These are phyloP conservation scores for Heliconius charithonia DNA, from an alignment of 2,888 invertebrate genomes.

Conservation along the genomic window DNA sequence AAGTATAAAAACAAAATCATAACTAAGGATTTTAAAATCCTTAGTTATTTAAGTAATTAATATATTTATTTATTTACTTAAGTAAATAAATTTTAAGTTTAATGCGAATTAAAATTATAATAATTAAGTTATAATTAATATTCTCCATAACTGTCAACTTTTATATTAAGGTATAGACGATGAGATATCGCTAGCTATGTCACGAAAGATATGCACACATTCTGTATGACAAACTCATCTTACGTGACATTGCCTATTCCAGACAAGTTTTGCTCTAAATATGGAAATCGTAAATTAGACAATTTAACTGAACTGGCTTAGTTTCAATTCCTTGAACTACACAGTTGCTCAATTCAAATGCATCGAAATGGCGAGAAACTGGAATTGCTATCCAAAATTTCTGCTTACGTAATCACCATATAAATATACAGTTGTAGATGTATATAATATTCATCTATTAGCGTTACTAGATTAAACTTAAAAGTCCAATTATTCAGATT, in stretches of 20 bases:
- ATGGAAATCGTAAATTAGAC: conserved; percentile 18
- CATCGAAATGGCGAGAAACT: conserved; percentile 5
- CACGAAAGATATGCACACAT: neutral
- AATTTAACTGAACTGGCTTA: conserved; percentile 1
- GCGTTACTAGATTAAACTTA: too few relatives aligned
- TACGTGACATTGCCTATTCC: neutral
- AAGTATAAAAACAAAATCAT: neutral
- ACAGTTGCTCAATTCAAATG: conserved; percentile 14
- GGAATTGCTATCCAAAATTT: conserved; percentile 11
- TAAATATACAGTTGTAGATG: neutral
- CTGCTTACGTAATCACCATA: neutral
- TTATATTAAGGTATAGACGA: neutral
- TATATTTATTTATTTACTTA: too few relatives aligned
- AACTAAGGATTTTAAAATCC: too few relatives aligned
- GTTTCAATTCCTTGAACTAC: conserved; percentile 18
- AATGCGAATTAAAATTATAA: too few relatives aligned
- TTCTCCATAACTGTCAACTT: too few relatives aligned
- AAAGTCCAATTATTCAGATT: too few relatives aligned
- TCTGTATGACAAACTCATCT: neutral
- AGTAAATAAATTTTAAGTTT: too few relatives aligned
- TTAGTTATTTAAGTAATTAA: too few relatives aligned
- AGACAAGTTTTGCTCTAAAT: neutral
- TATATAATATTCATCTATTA: neutral
- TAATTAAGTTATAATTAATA: too few relatives aligned
- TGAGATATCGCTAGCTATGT: neutral